A percentile compares a stretch with the other conserved stretches of the same genome.
phyloP scores from a whole-genome alignment of 2,888 invertebrate species.

The Scaptomyza flava region DNA sequence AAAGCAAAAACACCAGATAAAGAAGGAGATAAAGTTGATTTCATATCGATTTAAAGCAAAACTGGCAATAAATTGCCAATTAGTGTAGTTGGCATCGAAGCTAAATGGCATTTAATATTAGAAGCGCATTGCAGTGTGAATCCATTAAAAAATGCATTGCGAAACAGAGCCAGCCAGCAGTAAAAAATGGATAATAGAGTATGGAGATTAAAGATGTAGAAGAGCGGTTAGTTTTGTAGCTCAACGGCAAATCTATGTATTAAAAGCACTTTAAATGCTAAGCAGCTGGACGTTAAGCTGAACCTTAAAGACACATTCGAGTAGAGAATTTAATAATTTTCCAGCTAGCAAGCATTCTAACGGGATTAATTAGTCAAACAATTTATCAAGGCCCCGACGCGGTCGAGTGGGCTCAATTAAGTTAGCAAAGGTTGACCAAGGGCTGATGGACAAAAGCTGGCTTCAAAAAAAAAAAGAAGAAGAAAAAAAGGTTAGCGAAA shows the following conservation, averaged over 20 bases:
- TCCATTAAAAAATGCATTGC: slow-evolving; percentile 32
- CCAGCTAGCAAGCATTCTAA: slow-evolving; percentile 46
- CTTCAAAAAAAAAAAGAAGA: neutral
- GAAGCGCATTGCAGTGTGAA: slow-evolving; percentile 15
- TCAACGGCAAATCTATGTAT: slow-evolving; percentile 41
- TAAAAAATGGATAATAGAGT: slow-evolving; percentile 16
- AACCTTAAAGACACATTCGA: slow-evolving; percentile 37
- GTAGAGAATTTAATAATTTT: slow-evolving; percentile 49
- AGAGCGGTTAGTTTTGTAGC: neutral
- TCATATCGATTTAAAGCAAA: slow-evolving; percentile 45
- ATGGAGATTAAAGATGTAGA: neutral
- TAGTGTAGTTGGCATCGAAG: slow-evolving; percentile 30
- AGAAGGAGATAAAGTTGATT: neutral
- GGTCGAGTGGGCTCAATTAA: slow-evolving; percentile 43
- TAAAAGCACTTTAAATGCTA: slow-evolving; percentile 68
- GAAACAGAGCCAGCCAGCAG: slow-evolving; percentile 6
- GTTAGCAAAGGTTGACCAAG: slow-evolving; percentile 25
- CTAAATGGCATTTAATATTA: slow-evolving; percentile 39
- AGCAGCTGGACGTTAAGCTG: slow-evolving; percentile 28
- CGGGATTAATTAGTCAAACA: slow-evolving; percentile 67
- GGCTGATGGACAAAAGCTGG: slow-evolving; percentile 4
- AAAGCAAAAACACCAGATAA: neutral
- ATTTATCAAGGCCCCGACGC: slow-evolving; percentile 54
- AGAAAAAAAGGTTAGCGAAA: slow-evolving; percentile 29
- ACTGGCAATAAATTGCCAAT: slow-evolving; percentile 37